Conservation (phyloP, 2,888 invertebrate genomes). For the Nemoura dubitans region DNA sequence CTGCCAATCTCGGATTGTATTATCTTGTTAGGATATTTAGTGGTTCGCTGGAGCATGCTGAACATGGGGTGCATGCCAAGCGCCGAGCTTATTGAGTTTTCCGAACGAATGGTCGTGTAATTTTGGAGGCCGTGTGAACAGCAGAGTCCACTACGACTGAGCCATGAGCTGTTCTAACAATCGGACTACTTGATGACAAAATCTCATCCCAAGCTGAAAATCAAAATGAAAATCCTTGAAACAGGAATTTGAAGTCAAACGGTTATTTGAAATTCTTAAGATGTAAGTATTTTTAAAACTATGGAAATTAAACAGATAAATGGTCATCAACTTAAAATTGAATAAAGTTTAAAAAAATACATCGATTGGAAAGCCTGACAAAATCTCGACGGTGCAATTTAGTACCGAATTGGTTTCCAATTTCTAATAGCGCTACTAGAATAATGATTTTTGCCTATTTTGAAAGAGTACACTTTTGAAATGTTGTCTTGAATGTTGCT, state of each 20-base stretch:
- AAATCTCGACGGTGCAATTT: no score
- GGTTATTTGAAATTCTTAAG: not conserved
- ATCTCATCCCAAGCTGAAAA: conserved; percentile 35
- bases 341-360: no score
- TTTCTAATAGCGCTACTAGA: no score
- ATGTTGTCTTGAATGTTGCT: no score
- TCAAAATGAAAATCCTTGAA: conserved; percentile 33
- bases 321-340: no score
- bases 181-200: conserved; percentile 26
- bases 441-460: no score
- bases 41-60: not conserved
- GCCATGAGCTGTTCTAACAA: not conserved
- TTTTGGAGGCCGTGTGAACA: not conserved
- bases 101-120: not conserved
- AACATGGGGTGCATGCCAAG: not conserved
- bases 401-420: no score
- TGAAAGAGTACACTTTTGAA: no score
- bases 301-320: no score
- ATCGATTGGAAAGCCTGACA: no score
- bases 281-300: no score
- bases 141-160: conserved; percentile 33
- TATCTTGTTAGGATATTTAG: not conserved
- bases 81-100: not conserved
- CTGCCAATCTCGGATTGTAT: not conserved
- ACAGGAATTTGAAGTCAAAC: not conserved